phyloP scores from a whole-genome alignment of 1,140 invertebrate species.

The Eufriesea mexicana region DNA sequence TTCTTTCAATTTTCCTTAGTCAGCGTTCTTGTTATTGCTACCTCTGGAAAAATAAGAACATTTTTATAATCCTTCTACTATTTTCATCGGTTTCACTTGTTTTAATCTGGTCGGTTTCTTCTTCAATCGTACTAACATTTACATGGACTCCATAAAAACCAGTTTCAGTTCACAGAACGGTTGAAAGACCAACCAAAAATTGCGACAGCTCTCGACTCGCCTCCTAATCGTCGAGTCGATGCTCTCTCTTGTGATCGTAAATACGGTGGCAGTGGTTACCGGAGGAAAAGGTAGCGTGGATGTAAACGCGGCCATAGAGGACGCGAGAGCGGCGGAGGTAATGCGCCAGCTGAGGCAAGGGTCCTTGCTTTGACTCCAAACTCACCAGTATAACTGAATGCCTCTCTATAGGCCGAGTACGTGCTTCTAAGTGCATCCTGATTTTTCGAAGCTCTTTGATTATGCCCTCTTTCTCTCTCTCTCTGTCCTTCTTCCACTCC shows the following conservation, averaged over 20 bases:
- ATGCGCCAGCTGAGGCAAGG: constrained; percentile 65
- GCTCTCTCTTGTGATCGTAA: constrained; percentile 5
- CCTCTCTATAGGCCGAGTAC: constrained; percentile 73
- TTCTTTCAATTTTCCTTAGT: neutral
- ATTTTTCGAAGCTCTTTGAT: constrained; percentile 77
- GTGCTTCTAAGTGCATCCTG: constrained; percentile 76
- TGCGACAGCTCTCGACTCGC: neutral
- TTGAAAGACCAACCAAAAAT: neutral
- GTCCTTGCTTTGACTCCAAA: constrained; percentile 78
- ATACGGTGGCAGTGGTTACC: constrained; percentile 22
- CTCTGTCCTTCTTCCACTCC: neutral
- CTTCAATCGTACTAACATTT: too few relatives aligned
- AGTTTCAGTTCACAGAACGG: neutral
- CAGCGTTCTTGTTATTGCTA: too few relatives aligned
- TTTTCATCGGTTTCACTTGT: too few relatives aligned
- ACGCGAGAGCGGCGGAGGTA: constrained; percentile 52
- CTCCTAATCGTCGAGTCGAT: constrained; percentile 17
- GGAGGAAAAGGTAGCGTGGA: constrained; percentile 31
- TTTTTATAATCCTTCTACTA: too few relatives aligned
- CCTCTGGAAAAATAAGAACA: too few relatives aligned
- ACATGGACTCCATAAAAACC: neutral
- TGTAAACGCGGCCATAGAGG: constrained; percentile 42
- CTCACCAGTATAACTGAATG: constrained; percentile 74
- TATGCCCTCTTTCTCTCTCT: constrained; percentile 56
- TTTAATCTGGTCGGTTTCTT: too few relatives aligned